A percentile compares a stretch with the other conserved stretches of the same genome.
Conservation (phyloP, 1,140 invertebrate species). For the Leptopilina boulardi region DNA sequence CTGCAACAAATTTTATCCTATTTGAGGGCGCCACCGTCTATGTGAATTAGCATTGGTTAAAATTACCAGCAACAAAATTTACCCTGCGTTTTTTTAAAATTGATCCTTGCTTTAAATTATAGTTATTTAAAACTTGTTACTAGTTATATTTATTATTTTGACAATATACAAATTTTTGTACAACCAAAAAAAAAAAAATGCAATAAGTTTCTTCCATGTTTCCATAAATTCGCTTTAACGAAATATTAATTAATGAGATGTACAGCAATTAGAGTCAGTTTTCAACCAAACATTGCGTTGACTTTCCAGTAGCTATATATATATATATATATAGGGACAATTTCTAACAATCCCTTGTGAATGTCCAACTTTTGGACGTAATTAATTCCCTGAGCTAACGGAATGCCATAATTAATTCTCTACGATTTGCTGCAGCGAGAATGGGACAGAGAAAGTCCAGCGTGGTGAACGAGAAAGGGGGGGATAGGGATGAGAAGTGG, state of each 20-base stretch:
- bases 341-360: conserved; percentile 58
- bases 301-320: conserved; percentile 45
- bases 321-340: too few species aligned
- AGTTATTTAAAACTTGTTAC: too few species aligned
- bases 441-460: conserved; percentile 32
- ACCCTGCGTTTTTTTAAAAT: too few species aligned
- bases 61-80: too few species aligned
- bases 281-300: conserved; percentile 50
- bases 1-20: too few species aligned
- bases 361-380: conserved; percentile 68
- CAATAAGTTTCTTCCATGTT: too few species aligned
- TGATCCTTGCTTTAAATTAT: too few species aligned
- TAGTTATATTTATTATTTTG: too few species aligned
- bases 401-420: conserved; percentile 73
- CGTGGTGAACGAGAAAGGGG: neutral
- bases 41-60: too few species aligned
- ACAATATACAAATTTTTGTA: too few species aligned
- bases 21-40: too few species aligned
- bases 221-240: neutral
- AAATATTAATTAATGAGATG: conserved; percentile 9
- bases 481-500: neutral
- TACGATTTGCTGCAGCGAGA: conserved; percentile 53
- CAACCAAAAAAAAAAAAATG: too few species aligned
- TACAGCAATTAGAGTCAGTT: conserved; percentile 39
- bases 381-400: conserved; percentile 70